A percentile compares a stretch with the other conserved stretches of the same genome.
These are phyloP conservation scores for Bucco capensis DNA, from an alignment of 2,113 vertebrate genomes.

Conservation along the genomic window DNA sequence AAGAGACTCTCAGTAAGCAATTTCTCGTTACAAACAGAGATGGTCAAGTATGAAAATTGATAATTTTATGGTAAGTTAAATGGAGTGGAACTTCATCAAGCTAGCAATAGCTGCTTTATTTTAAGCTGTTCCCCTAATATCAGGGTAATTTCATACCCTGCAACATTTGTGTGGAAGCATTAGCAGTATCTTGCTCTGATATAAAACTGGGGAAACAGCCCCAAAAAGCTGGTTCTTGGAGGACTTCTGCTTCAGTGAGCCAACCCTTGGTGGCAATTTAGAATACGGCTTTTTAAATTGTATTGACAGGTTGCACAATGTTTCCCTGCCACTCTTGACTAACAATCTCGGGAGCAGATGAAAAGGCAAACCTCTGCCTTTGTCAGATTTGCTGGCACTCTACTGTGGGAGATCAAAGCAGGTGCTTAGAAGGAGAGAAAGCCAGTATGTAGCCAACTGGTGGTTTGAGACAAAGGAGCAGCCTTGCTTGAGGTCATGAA, in stretches of 20 bases:
- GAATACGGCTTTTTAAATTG: background rate
- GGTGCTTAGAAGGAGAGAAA: background rate
- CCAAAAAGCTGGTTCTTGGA: background rate
- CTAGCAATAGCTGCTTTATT: background rate
- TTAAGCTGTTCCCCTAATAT: background rate
- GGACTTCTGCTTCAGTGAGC: background rate
- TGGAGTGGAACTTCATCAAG: background rate
- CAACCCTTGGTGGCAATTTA: background rate
- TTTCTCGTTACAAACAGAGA: background rate
- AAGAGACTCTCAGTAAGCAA: background rate
- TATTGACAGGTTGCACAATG: background rate
- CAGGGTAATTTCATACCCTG: background rate
- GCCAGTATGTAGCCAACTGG: background rate
- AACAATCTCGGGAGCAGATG: background rate
- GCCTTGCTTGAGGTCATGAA: background rate
- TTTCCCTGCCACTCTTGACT: background rate
- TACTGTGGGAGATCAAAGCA: background rate
- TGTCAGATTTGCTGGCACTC: background rate
- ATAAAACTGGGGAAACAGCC: background rate
- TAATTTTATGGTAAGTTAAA: background rate
- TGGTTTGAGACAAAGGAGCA: background rate
- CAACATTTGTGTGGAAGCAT: background rate
- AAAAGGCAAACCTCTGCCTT: slow-evolving; percentile 7
- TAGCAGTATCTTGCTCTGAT: background rate
- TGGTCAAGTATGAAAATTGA: background rate